Evolutionary conservation across 2,888 invertebrate genomes (phyloP), one percentile per base, ranked within the genome.

Genomic region (Polylopha cassiicola): DNA sequence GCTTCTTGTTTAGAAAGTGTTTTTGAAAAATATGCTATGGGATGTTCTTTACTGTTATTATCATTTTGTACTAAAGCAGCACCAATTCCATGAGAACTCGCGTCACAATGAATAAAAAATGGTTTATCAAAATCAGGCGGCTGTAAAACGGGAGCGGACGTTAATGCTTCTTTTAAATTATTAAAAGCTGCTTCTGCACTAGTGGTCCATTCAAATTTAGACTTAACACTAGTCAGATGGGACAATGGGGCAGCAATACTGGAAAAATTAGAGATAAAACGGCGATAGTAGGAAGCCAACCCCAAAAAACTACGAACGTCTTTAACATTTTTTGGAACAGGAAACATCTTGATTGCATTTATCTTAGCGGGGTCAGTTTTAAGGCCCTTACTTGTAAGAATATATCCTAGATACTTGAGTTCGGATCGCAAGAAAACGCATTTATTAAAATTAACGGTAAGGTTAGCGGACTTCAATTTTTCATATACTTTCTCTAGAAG

Each of bases 391-490:
- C 9, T 10, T 4, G 10, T 14, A 1, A 30, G 3, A 0, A 30
- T 5, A 4, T 38, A 34, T 1, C 34, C 34, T 2, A 41, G 16
- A 17, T 33, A 41, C 1, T 14, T 23, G 3, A 34, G 9, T 3
- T 33, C 21, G 1, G 10, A n/a, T 7, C 22, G 11, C 5, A 26
- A 36, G 10, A 41, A 41, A 3, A 15, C 13, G 8, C 17, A 34
- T 30, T 41, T 36, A 11, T 5, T n/a, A 8, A 33, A 28, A 17
- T 39, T 39, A 2, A 39, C 22, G 1, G 39, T 33, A 1, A 39
- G 7, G n/a, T 18, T 18, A 5, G 39, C 32, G 2, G n/a, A 9
- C 1, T n/a, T 16, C 7, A 32, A 9, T 4, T 13, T 9, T 2
- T 39, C 21, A 15, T 2, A 24, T 2, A 39, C 39, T 2, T 28